Evolutionary conservation across 2,888 invertebrate genomes (phyloP).

Genomic region (Drosophila multiciliata): DNA sequence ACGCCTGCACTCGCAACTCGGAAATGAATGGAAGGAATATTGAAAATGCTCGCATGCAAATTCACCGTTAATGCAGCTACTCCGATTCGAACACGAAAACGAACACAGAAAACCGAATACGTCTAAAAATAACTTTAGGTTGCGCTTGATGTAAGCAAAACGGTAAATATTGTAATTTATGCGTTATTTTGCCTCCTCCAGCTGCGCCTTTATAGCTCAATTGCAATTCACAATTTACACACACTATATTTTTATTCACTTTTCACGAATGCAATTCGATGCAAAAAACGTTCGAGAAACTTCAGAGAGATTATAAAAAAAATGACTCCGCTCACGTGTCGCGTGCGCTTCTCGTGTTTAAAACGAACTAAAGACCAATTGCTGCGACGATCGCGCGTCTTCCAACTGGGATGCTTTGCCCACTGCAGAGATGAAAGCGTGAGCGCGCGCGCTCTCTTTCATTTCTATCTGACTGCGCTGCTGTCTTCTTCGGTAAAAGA

Average conservation of each 20-base stretch:
- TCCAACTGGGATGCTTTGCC: constrained; percentile 50
- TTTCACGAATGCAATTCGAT: constrained; percentile 25
- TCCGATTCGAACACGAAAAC: constrained; percentile 18
- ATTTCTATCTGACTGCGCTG: constrained; percentile 14
- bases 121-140: constrained; percentile 63
- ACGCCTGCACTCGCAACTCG: constrained; percentile 38
- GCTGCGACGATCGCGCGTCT: constrained; percentile 46
- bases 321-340: constrained; percentile 14
- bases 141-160: constrained; percentile 52
- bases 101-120: constrained; percentile 29
- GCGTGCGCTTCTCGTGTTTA: constrained; percentile 55
- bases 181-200: constrained; percentile 15
- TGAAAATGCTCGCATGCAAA: constrained; percentile 42
- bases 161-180: constrained; percentile 46
- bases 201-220: constrained; percentile 2
- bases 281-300: neutral
- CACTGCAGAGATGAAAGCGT: constrained; percentile 32
- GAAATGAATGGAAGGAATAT: constrained; percentile 49
- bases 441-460: constrained; percentile 7
- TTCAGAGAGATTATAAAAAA: constrained; percentile 5
- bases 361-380: constrained; percentile 63
- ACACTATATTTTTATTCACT: constrained; percentile 21
- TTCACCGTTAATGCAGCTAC: constrained; percentile 44
- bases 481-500: constrained; percentile 14
- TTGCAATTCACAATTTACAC: constrained; percentile 20